A percentile compares a stretch with the other conserved stretches of the same genome.
These are phyloP conservation scores for Dendrolimus kikuchii DNA, from an alignment of 1,140 invertebrate species.

Conservation along the genomic window DNA sequence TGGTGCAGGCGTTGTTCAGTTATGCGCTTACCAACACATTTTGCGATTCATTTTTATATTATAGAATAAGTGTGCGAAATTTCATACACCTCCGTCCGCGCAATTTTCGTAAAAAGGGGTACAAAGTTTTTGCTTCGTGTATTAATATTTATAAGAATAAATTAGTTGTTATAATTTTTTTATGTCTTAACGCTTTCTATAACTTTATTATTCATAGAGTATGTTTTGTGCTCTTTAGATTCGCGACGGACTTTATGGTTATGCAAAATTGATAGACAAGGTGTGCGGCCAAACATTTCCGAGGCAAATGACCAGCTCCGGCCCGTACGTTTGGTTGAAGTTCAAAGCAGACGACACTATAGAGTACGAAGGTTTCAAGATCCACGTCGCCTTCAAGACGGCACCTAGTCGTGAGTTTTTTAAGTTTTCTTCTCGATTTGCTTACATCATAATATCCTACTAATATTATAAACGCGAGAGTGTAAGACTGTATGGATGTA, in stretches of 20 bases:
- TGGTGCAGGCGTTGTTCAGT: too few species aligned
- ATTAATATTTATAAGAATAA: too few species aligned
- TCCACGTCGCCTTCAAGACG: conserved; percentile 38
- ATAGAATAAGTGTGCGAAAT: too few species aligned
- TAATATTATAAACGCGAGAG: too few species aligned
- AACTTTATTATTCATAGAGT: background rate
- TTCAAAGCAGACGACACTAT: conserved; percentile 61
- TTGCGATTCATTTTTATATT: too few species aligned
- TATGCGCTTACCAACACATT: too few species aligned
- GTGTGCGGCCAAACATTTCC: conserved; percentile 54
- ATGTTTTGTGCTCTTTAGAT: conserved; percentile 28
- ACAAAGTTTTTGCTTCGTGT: too few species aligned
- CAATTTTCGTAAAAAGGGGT: too few species aligned
- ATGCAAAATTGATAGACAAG: conserved; percentile 33
- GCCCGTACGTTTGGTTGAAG: conserved; percentile 52
- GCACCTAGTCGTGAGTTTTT: conserved; percentile 35
- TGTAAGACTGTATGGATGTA: too few species aligned
- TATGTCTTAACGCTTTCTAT: background rate
- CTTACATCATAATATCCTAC: background rate
- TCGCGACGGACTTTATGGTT: conserved; percentile 47
- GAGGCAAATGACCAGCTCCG: conserved; percentile 37
- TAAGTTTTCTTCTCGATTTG: background rate
- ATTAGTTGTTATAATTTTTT: too few species aligned
- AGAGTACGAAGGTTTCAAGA: conserved; percentile 57
- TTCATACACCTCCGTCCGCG: too few species aligned